Evolutionary conservation across 37 sponge, comb jelly and placozoan species (phyloP), one percentile per base, ranked within the genome.

Genomic region (Cladorhizidae sp.): DNA sequence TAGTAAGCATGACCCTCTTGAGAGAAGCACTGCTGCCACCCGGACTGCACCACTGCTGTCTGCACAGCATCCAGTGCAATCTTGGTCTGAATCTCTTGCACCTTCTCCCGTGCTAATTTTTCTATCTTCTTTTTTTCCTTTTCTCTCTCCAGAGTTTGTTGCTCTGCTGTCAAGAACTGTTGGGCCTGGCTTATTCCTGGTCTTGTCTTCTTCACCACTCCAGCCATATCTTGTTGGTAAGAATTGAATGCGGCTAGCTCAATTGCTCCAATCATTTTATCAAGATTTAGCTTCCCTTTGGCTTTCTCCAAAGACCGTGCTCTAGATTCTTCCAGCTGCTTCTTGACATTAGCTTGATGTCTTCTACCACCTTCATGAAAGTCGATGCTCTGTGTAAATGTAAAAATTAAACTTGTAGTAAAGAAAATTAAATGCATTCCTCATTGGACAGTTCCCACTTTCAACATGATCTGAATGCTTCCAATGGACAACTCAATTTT

Each of bases 1-100:
- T 95, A 95, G 41, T 95, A 95, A 3, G 82, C 54, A 43, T 85
- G 57, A 28, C 95, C 95, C 58, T 95, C 93, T 11, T 92, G 89
- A 22, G 86, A 72, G 39, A 39, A 35, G 49, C 67, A 36, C 52
- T 76, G 79, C 64, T 75, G 63, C 95, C 95, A 94, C 26, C n/a
- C 72, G 22, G 79, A 61, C 49, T 75, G 69, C 1, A 63, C 31
- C 25, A 70, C 57, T 54, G 29, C 56, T 31, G 32, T 31, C 2
- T 39, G 25, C 5, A 14, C 45, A 40, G 72, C 57, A 32, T 35
- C 56, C 40, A 32, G 43, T 8, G 23, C 43, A 28, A 3, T 36
- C 77, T 76, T 58, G 31, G 23, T 20, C 62, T 76, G 40, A 14
- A 76, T 33, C 39, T 76, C 62, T 23, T 61, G 36, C 11, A 76